Conservation (phyloP, 2,797 vertebrate genomes). For the Paramormyrops hopkinsi region DNA sequence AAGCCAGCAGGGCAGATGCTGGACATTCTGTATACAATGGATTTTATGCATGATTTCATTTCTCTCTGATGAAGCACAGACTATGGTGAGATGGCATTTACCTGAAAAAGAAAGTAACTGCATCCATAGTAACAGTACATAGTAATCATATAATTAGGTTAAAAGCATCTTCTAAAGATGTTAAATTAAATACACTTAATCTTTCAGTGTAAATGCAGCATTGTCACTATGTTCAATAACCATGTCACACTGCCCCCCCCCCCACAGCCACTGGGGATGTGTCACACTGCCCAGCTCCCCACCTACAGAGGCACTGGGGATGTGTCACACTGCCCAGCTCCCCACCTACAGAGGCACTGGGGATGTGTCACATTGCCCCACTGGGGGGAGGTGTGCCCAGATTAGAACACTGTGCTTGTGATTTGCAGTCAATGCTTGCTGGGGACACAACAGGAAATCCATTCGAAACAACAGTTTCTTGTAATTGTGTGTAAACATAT, state of each 20-base stretch:
- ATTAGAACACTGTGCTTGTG: no score
- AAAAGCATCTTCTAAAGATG: constrained; percentile 48
- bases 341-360: no score
- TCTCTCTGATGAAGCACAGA: constrained; percentile 63
- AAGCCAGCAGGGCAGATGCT: neutral
- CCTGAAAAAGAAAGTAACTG: constrained; percentile 61
- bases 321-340: no score
- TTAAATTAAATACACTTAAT: neutral
- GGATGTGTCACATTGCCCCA: no score
- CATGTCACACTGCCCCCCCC: no score
- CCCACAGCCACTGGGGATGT: no score
- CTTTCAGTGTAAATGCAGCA: neutral
- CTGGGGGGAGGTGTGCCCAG: no score
- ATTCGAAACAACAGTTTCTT: neutral
- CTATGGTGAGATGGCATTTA: constrained; percentile 63
- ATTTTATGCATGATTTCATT: constrained; percentile 54
- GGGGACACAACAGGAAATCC: no score
- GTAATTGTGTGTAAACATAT: neutral
- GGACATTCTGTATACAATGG: neutral
- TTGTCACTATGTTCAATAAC: neutral
- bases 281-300: no score
- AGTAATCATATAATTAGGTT: constrained; percentile 32
- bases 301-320: no score
- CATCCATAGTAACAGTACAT: constrained; percentile 61
- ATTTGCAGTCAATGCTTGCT: neutral